Evolutionary conservation across 2,888 invertebrate genomes (phyloP), one percentile per base, ranked within the genome.

Genomic region (Zaprionus bogoriensis): DNA sequence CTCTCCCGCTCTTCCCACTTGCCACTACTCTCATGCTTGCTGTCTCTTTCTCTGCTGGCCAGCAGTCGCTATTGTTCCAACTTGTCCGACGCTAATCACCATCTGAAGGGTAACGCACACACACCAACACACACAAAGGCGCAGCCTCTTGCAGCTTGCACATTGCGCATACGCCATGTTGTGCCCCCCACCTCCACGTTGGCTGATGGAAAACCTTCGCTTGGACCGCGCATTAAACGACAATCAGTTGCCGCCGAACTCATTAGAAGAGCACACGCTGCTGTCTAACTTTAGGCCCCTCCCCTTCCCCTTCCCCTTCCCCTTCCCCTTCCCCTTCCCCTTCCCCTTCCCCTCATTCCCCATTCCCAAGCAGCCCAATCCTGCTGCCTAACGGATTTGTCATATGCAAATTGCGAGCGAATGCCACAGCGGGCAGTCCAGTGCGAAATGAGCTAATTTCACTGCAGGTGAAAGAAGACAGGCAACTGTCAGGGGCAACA

Each of bases 21-120:
- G 12, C 1, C 7, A 22, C 12, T 4, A 10, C n/a, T n/a, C n/a
- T n/a, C n/a, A n/a, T n/a, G n/a, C n/a, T n/a, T n/a, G n/a, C n/a
- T 44, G 30, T 39, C 27, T 12, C n/a, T 23, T 57, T 20, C 25
- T 19, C 50, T 41, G 50, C 39, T 66, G 65, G 65, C 68, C 63
- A 63, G 27, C 30, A 42, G 28, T 28, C 55, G 47, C 39, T 69
- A 78, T 81, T 81, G 78, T 81, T 77, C 30, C 53, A 38, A 53
- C 52, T 30, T 41, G 19, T 44, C 55, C 48, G 38, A 32, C 45
- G 82, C 78, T 76, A 78, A 81, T 78, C 77, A 74, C 57, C 57
- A 52, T 38, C 72, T 41, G 25, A 61, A 55, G 60, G 60, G 61
- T 36, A 36, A 36, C 4, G 3, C 32, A 32, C 12, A 32, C 32